phyloP scores from a whole-genome alignment of 2,888 invertebrate species.

The Drepanosiphum platanoidis region DNA sequence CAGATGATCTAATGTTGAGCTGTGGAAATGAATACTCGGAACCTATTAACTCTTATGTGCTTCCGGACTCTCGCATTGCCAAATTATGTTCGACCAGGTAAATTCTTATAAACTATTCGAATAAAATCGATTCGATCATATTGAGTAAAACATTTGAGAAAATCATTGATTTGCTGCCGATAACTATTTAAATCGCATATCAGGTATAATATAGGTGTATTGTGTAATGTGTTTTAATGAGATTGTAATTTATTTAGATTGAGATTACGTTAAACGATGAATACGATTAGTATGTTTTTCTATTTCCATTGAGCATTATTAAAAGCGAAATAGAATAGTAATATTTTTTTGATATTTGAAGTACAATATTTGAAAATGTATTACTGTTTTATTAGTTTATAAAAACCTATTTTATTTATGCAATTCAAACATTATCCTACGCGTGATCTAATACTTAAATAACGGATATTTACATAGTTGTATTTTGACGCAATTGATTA shows the following conservation, averaged over 20 bases:
- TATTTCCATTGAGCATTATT: no score
- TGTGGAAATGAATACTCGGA: conserved; percentile 47
- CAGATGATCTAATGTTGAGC: conserved; percentile 38
- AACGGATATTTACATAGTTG: no score
- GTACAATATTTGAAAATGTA: no score
- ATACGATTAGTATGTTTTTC: no score
- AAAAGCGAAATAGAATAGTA: no score
- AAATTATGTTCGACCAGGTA: conserved; percentile 54
- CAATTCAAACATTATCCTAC: no score
- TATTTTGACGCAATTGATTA: no score
- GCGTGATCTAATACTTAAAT: no score
- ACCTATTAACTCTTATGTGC: conserved; percentile 45
- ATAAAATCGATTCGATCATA: neutral
- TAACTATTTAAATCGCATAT: neutral
- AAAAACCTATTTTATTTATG: no score
- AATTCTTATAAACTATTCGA: neutral
- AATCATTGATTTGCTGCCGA: neutral
- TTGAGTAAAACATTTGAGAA: neutral
- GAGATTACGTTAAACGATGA: neutral
- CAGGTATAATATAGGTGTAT: neutral
- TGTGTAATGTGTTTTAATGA: neutral
- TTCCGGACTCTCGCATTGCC: conserved; percentile 38
- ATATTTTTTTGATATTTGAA: no score
- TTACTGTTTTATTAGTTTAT: no score
- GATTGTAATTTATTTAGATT: neutral